Percentiles rank a stretch among this genome's conserved stretches.
Evolutionary conservation across 1,140 invertebrate species (phyloP).

Genomic region (Tribolium castaneum): DNA sequence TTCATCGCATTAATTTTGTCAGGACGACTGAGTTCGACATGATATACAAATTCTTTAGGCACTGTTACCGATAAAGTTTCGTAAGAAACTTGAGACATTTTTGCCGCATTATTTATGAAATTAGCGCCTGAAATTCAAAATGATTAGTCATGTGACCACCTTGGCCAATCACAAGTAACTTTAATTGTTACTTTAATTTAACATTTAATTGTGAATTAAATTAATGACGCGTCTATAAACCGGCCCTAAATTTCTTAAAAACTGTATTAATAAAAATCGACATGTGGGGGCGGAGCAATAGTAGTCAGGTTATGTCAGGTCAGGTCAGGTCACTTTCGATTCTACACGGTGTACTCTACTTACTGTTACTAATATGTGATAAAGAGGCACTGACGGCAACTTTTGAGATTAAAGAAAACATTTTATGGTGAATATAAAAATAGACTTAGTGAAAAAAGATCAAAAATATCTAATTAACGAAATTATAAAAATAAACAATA

Average conservation of each 20-base stretch:
- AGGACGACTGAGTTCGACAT: conserved; percentile 93
- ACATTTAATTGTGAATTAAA: no score
- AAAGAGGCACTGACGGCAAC: neutral
- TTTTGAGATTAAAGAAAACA: neutral
- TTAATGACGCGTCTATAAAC: no score
- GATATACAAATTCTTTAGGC: conserved; percentile 85
- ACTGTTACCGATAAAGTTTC: conserved; percentile 79
- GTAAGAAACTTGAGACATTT: conserved; percentile 59
- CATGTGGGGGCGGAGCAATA: no score
- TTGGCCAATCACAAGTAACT: neutral
- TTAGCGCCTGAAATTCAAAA: neutral
- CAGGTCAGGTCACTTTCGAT: no score
- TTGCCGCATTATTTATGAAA: neutral
- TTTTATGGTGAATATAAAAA: neutral
- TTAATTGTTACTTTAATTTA: no score
- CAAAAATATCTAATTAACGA: neutral
- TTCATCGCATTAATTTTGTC: conserved; percentile 89
- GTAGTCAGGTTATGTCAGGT: no score
- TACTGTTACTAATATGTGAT: neutral
- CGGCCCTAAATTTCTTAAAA: no score
- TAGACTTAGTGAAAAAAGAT: neutral
- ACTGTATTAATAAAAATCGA: no score
- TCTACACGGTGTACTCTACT: neutral
- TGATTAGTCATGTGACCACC: neutral
- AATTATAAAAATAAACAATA: neutral